Evolutionary conservation across 2,888 invertebrate genomes (phyloP).

Genomic region (Ochlodes sylvanus): DNA sequence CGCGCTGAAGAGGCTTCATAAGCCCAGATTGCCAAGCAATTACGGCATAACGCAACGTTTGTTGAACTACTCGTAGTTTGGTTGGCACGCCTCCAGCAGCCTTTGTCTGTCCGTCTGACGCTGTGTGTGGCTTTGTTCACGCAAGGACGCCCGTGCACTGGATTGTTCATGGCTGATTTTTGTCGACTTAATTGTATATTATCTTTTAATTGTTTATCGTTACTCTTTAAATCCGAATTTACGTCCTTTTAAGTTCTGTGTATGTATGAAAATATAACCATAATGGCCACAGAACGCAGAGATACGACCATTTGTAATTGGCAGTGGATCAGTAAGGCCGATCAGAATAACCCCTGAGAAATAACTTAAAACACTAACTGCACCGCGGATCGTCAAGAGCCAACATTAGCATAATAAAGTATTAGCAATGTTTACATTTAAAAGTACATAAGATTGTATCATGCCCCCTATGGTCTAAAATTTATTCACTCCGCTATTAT

Average conservation of each 20-base stretch:
- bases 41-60: constrained; percentile 46
- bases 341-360: neutral
- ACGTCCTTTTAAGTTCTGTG: no score
- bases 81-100: constrained; percentile 66
- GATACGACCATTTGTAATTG: no score
- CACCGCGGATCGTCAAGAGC: neutral
- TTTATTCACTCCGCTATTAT: constrained; percentile 5
- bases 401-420: constrained; percentile 1
- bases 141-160: constrained; percentile 42
- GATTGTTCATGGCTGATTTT: constrained; percentile 44
- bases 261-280: no score
- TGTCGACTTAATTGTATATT: neutral
- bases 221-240: neutral
- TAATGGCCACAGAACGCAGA: no score
- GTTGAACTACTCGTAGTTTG: constrained; percentile 47
- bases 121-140: constrained; percentile 60
- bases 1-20: constrained; percentile 9
- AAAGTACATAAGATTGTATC: constrained; percentile 12
- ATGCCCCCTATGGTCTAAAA: neutral
- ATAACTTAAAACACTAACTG: no score
- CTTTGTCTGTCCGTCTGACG: constrained; percentile 67
- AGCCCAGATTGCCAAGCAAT: constrained; percentile 41
- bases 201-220: neutral
- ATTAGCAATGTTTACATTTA: constrained; percentile 35
- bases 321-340: no score